phyloP scores from a whole-genome alignment of 2,888 invertebrate species.

The Halocaridina rubra region DNA sequence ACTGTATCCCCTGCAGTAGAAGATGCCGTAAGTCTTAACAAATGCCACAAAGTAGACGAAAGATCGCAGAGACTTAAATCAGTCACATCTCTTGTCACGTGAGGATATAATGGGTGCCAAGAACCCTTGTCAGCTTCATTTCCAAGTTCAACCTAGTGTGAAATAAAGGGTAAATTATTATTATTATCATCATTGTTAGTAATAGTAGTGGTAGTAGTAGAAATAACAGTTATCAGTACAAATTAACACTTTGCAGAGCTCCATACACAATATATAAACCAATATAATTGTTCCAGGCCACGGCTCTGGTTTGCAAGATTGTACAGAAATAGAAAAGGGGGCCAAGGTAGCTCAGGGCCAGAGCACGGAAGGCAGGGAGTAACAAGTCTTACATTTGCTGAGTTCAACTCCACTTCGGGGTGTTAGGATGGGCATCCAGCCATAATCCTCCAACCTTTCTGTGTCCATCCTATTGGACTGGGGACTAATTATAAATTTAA shows the following conservation, averaged over 20 bases:
- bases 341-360: no score
- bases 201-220: no score
- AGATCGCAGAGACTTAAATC: conserved; percentile 55
- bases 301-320: no score
- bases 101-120: conserved; percentile 41
- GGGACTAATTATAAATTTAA: no score
- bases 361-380: no score
- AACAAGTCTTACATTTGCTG: no score
- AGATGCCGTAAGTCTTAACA: conserved; percentile 38
- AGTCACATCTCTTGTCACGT: conserved; percentile 38
- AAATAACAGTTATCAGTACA: neutral
- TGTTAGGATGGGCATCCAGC: no score
- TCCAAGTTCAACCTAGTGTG: conserved; percentile 41
- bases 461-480: no score
- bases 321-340: no score
- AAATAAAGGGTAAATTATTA: neutral
- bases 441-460: no score
- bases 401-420: no score
- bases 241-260: neutral
- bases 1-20: conserved; percentile 49
- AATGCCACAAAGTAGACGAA: conserved; percentile 28
- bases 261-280: neutral
- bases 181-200: no score
- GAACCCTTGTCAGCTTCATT: conserved; percentile 20
- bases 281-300: neutral